A percentile compares a stretch with the other conserved stretches of the same genome.
Evolutionary conservation across 2,888 invertebrate species (phyloP).

Genomic region (Callyntrura guangdongensis): DNA sequence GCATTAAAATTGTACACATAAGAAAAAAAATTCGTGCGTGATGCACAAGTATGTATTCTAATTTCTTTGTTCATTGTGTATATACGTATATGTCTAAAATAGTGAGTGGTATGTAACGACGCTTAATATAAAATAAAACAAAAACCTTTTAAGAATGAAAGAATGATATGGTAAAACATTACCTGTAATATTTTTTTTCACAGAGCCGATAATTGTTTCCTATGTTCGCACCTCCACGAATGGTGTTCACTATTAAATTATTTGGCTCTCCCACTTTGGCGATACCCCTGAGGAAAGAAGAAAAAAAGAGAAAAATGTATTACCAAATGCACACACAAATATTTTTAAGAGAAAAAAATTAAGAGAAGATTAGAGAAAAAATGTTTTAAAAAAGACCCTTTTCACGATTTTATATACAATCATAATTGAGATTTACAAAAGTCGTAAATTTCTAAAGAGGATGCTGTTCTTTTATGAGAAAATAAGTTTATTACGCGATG

Average conservation of each 20-base stretch:
- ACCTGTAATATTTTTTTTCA: conserved; percentile 34
- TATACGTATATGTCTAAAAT: not conserved
- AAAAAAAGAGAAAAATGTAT: conserved; percentile 33
- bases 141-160: conserved; percentile 37
- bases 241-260: conserved; percentile 89
- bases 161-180: not conserved
- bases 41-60: no score
- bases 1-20: not conserved
- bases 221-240: conserved; percentile 83
- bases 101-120: not conserved
- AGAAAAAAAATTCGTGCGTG: no score
- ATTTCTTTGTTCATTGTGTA: not conserved
- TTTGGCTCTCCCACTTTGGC: conserved; percentile 98
- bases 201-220: conserved; percentile 91
- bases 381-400: conserved; percentile 14
- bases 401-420: conserved; percentile 9
- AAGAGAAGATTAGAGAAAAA: conserved; percentile 17
- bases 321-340: not conserved
- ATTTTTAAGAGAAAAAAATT: conserved; percentile 22
- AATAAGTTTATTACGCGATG: not conserved
- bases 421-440: conserved; percentile 48
- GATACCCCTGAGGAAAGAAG: conserved; percentile 91
- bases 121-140: conserved; percentile 7
- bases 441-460: conserved; percentile 51
- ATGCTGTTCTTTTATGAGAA: not conserved